Percentiles rank a stretch among this genome's conserved stretches.
These are phyloP conservation scores for Argentina silus DNA, from an alignment of 2,797 vertebrate genomes.

Conservation along the genomic window DNA sequence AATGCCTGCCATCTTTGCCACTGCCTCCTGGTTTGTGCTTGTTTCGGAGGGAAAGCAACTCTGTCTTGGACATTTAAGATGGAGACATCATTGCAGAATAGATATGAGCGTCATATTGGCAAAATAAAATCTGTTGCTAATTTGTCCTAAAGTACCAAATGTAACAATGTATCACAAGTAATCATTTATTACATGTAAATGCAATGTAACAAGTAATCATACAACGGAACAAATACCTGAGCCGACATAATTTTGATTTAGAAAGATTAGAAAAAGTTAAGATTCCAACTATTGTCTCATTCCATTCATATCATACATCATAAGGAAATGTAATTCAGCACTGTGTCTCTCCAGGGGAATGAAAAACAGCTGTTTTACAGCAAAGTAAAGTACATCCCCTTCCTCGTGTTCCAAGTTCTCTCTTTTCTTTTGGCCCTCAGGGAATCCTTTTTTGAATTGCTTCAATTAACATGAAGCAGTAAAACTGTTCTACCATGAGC, in stretches of 20 bases:
- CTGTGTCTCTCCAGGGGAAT: conserved; percentile 47
- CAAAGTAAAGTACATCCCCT: conserved; percentile 57
- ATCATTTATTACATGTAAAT: too few relatives aligned
- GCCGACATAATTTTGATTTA: too few relatives aligned
- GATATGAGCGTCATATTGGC: conserved; percentile 6
- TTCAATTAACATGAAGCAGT: conserved; percentile 73
- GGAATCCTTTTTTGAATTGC: conserved; percentile 72
- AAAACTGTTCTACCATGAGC: conserved; percentile 64
- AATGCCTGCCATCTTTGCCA: conserved; percentile 35
- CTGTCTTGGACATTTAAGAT: not conserved
- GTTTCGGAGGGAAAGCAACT: conserved; percentile 19
- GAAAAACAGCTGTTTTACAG: conserved; percentile 76
- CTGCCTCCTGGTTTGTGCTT: conserved; percentile 15
- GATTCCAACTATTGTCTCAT: too few relatives aligned
- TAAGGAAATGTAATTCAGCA: conserved; percentile 21
- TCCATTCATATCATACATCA: not conserved
- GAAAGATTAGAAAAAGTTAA: too few relatives aligned
- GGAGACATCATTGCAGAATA: not conserved
- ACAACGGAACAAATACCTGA: too few relatives aligned
- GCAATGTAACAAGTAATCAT: too few relatives aligned
- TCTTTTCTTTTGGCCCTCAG: conserved; percentile 66
- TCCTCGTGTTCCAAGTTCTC: conserved; percentile 51
- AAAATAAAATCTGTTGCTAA: conserved; percentile 3
- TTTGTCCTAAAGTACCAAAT: not conserved
- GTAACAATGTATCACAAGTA: not conserved